A percentile compares a stretch with the other conserved stretches of the same genome.
These are phyloP conservation scores for Epistrophe grossulariae DNA, from an alignment of 2,888 invertebrate species.

Conservation along the genomic window DNA sequence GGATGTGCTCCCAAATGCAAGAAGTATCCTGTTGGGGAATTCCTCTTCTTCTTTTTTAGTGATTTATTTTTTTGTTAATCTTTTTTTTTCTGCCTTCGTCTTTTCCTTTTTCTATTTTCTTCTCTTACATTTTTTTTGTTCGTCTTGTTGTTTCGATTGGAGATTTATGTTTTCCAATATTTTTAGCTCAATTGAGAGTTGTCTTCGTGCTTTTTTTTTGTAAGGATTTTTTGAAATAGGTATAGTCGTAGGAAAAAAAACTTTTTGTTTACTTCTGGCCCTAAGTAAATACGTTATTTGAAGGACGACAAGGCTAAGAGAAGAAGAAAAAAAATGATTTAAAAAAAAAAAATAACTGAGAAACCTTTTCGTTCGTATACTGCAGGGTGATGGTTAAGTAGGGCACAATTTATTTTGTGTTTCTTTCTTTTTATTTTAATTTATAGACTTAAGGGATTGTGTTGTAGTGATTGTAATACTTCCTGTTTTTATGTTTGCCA, in stretches of 20 bases:
- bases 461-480: constrained; percentile 29
- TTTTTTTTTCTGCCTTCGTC: constrained; percentile 46
- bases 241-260: background rate
- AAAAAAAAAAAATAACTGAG: background rate
- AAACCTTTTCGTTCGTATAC: constrained; percentile 1
- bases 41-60: constrained; percentile 28
- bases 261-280: constrained; percentile 16
- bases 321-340: background rate
- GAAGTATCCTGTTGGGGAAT: constrained; percentile 53
- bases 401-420: constrained; percentile 21
- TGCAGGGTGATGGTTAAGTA: constrained; percentile 7
- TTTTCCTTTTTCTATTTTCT: background rate
- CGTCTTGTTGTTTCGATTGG: constrained; percentile 49
- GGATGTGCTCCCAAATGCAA: constrained; percentile 58
- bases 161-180: constrained; percentile 72
- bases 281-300: constrained; percentile 41
- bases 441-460: constrained; percentile 48
- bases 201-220: constrained; percentile 12
- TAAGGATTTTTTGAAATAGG: background rate
- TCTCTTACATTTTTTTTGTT: constrained; percentile 1
- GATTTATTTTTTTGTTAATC: constrained; percentile 51
- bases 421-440: constrained; percentile 14
- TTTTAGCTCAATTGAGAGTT: constrained; percentile 69
- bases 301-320: background rate
- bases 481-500: constrained; percentile 22